phyloP scores from a whole-genome alignment of 2,113 vertebrate species.

The Diadophis punctatus region DNA sequence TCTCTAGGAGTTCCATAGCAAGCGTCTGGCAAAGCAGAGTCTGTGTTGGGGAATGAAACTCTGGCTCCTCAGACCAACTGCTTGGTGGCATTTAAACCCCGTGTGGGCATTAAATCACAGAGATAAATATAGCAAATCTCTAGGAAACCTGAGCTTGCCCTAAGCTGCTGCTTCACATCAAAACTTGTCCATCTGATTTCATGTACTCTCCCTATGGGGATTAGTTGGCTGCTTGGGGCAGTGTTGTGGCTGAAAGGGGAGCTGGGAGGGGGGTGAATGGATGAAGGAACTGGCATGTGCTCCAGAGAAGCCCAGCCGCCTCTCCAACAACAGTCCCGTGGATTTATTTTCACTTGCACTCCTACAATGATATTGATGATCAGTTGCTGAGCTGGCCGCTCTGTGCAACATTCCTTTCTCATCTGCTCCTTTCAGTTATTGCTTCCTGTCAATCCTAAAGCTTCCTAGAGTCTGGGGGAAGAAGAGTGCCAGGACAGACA shows the following conservation, averaged over 20 bases:
- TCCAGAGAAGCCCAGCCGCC: conserved; percentile 36
- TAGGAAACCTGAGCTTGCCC: conserved; percentile 91
- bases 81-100: conserved; percentile 98
- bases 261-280: not conserved
- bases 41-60: conserved; percentile 79
- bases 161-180: conserved; percentile 99
- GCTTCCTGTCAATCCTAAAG: conserved; percentile 11
- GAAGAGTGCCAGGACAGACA: not conserved
- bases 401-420: conserved; percentile 46
- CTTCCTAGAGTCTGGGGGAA: not conserved
- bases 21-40: conserved; percentile 42
- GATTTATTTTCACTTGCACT: conserved; percentile 60
- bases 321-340: conserved; percentile 53
- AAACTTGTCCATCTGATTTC: conserved; percentile 89
- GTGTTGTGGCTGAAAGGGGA: not conserved
- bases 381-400: conserved; percentile 38
- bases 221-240: conserved; percentile 37
- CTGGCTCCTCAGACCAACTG: conserved; percentile 77
- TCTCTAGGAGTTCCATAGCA: conserved; percentile 96
- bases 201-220: conserved; percentile 71
- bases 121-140: conserved; percentile 98
- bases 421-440: conserved; percentile 73
- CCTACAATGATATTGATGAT: not conserved
- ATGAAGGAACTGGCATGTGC: conserved; percentile 25
- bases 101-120: conserved; percentile 94